Evolutionary conservation across 1,140 invertebrate genomes (phyloP), one percentile per base, ranked within the genome.

Genomic region (Drosophila insularis): DNA sequence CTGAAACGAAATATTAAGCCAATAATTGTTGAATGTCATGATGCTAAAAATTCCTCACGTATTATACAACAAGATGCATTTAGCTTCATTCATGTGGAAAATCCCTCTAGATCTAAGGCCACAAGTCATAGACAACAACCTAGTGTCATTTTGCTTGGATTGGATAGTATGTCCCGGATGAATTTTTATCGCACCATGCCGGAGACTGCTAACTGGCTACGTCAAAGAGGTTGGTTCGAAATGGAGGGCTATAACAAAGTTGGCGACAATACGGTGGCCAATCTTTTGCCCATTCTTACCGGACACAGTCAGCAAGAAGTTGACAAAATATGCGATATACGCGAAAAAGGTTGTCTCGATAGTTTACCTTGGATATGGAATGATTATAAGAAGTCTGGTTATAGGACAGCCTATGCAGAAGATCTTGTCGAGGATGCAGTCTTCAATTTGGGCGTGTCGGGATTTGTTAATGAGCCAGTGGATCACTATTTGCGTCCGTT

Each of bases 401-500:
- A 96, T 81, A 93, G 94, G 0, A 98, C 97, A 0, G 94, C 94
- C 0, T 95, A 95, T 63, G 95, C 94, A 0, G 97, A 98, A 93
- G 97, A 98, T 89, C 91, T 92, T 4, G 93, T 94, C 0, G 89
- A 92, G 7, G 94, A 96, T 27, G 94, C 95, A 1, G 95, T 95
- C 1, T 98, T 97, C 81, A 96, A 96, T 91, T 97, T 95, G 89
- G 79, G 93, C 2, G 95, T 95, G 81, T 91, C 92, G 17, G 97
- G 97, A 0, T 98, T 98, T 89, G 90, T 93, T 1, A 92, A 94
- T 19, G 94, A 94, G 17, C 96, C 97, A 0, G 96, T 95, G 0
- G 96, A 98, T 91, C 97, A 96, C 82, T 97, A 97, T 73, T 93
- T 95, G 11, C 92, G 95, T n/a, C 95, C 96, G 0, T 96, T 96